Base-by-base conservation (phyloP, 2,113 vertebrate genomes). In the Dasyprocta punctata region DNA sequence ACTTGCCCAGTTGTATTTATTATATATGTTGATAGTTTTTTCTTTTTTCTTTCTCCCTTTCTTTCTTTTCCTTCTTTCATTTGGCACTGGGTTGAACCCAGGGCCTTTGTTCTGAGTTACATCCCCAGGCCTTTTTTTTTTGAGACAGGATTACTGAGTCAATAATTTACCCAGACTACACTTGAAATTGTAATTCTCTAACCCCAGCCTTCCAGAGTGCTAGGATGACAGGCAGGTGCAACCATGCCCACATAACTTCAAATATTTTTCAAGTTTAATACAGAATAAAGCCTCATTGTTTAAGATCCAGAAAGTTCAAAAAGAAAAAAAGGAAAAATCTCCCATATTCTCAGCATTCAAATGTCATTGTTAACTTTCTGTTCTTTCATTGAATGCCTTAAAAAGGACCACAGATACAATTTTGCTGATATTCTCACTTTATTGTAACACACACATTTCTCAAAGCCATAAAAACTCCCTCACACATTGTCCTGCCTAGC, bases 351-450 rank as follows among this genome's bases (percentile, higher is more conserved):
- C 11, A 96, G 63, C 19, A n/a, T n/a, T n/a, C n/a, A 94, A 94
- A 86, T 54, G 47, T 19, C 75, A 78, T 33, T 78, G 47, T 78
- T 33, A 78, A 16, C 47, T 30, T 73, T 77, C 38, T 58, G 61
- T 63, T 92, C 85, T 75, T 75, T 75, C 19, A 38, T 14, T 28
- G 11, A 75, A 13, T 28, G 22, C 41, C 24, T 28, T 28, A 6
- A 56, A 44, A 80, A 78, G 56, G 26, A 20, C 33, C 10, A 7
- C 71, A 28, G 16, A 73, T n/a, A 69, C 14, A 83, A 71, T 82
- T 95, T 94, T 78, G 47, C 28, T 94, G 75, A 58, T 69, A 63
- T 78, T 92, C 78, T 58, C 61, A 90, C n/a, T 77, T 89, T 58
- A 94, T 80, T 49, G 19, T 38, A 93, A 89, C 52, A 82, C 14